Evolutionary conservation across 2,797 vertebrate genomes (phyloP), one percentile per base, ranked within the genome.

Genomic region (Hemitrygon akajei): DNA sequence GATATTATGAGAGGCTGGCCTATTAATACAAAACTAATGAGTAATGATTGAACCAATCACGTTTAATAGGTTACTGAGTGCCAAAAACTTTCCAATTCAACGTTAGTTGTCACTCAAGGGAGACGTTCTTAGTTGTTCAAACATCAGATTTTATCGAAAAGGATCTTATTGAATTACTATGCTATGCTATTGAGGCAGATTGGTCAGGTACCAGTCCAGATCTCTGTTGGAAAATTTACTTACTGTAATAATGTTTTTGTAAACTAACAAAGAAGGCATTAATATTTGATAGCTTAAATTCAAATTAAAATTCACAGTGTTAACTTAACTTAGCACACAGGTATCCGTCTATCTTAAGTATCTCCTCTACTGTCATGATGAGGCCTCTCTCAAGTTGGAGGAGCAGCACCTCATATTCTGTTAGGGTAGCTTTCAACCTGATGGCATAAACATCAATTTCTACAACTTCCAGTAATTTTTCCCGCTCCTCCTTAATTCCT

Each of bases 31-130:
- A 20, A n/a, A 1, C 86, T 37, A 30, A n/a, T 89, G 11, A 89
- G n/a, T 69, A 89, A 89, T 89, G 86, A 69, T 89, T 89, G 86
- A 89, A 89, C 86, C 63, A 66, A 89, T 37, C n/a, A 22, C 20
- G 20, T 89, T 89, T 89, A 89, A 89, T 89, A 69, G n/a, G 86
- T 89, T 89, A 89, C 86, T 69, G 18, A 89, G 86, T 89, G 63
- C 18, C 14, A 20, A 87, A n/a, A 87, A n/a, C 16, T 14, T 87
- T 60, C 58, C 58, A n/a, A n/a, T 87, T 87, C 84, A 37, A 37
- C 18, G 69, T 60, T 30, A 66, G 12, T 58, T 3, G 16, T 60
- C 84, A 30, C 5, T 87, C 30, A 47, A 69, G 86, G 34, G 63
- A 89, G 86, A 18, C 63, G 22, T 89, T 89, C 60, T 63, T 69